A percentile compares a stretch with the other conserved stretches of the same genome.
These are phyloP conservation scores for Corbicula japonica DNA, from an alignment of 2,888 invertebrate species.

Conservation along the genomic window DNA sequence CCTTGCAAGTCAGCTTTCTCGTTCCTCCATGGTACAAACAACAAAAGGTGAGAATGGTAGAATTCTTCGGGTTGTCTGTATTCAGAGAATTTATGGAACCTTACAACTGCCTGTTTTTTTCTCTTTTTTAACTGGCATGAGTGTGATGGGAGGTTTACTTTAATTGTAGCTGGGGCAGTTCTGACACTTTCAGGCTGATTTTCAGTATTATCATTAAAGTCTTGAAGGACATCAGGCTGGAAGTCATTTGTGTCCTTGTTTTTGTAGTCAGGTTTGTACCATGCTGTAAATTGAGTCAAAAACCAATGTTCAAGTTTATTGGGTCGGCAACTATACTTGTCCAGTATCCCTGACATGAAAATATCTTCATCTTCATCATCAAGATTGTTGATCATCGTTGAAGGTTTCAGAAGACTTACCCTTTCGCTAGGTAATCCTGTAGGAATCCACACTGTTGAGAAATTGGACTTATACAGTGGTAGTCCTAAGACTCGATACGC, in stretches of 20 bases:
- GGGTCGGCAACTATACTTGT: slow-evolving; percentile 23
- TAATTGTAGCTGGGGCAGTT: too few relatives aligned
- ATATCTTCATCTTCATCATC: slow-evolving; percentile 45
- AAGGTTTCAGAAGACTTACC: slow-evolving; percentile 71
- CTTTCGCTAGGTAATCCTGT: slow-evolving; percentile 53
- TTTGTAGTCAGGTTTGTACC: slow-evolving; percentile 23
- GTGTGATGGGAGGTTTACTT: too few relatives aligned
- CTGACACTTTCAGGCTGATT: too few relatives aligned
- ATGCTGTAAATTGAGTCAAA: slow-evolving; percentile 32
- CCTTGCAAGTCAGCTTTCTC: slow-evolving; percentile 43
- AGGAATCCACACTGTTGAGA: not conserved
- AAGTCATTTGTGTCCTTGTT: not conserved
- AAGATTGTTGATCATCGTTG: slow-evolving; percentile 37
- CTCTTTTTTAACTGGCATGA: too few relatives aligned
- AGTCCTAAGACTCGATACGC: slow-evolving; percentile 66
- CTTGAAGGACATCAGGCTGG: too few relatives aligned
- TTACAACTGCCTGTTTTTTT: slow-evolving; percentile 33
- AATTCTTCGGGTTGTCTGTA: slow-evolving; percentile 48
- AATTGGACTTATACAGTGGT: slow-evolving; percentile 58
- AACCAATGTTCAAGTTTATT: slow-evolving; percentile 17
- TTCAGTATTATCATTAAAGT: too few relatives aligned
- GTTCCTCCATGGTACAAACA: slow-evolving; percentile 45
- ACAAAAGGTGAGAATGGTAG: slow-evolving; percentile 45
- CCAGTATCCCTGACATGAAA: not conserved
- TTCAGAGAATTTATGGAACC: slow-evolving; percentile 51